Conservation (phyloP, 2,797 vertebrate species). For the Poeciliopsis infans region DNA sequence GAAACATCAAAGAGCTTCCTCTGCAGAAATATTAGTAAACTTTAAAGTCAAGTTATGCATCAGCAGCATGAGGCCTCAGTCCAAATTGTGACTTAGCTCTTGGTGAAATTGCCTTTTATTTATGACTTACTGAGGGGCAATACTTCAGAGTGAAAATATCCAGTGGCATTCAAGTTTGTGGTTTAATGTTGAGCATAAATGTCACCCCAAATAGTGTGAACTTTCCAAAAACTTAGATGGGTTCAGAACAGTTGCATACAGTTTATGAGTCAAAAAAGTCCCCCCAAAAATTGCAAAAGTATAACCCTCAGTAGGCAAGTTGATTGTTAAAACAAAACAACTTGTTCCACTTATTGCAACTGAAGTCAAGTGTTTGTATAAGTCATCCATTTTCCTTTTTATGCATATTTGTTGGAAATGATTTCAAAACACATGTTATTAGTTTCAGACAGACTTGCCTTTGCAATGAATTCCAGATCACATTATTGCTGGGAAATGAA, state of each 20-base stretch:
- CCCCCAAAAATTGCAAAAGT: neutral
- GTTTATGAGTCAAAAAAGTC: neutral
- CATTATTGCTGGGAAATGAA: neutral
- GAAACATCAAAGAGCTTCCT: neutral
- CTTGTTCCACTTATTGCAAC: neutral
- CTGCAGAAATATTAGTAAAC: constrained; percentile 11
- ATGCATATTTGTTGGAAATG: neutral
- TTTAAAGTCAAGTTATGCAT: constrained; percentile 5
- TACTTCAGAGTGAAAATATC: constrained; percentile 13
- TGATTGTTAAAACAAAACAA: neutral
- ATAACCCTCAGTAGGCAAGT: neutral
- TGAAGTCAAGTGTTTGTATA: neutral
- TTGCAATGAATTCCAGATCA: neutral
- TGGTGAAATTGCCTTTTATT: constrained; percentile 18
- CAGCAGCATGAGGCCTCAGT: neutral
- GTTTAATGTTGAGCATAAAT: neutral
- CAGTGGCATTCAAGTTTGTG: neutral
- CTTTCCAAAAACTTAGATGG: neutral
- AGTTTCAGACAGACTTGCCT: neutral
- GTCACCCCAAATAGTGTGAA: neutral
- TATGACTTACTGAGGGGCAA: constrained; percentile 4
- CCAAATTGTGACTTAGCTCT: constrained; percentile 12
- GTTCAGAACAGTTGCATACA: neutral
- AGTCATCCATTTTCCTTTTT: neutral
- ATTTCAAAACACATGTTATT: neutral